These are phyloP conservation scores for Heliconius himera DNA, from an alignment of 1,140 invertebrate genomes.

Conservation along the genomic window DNA sequence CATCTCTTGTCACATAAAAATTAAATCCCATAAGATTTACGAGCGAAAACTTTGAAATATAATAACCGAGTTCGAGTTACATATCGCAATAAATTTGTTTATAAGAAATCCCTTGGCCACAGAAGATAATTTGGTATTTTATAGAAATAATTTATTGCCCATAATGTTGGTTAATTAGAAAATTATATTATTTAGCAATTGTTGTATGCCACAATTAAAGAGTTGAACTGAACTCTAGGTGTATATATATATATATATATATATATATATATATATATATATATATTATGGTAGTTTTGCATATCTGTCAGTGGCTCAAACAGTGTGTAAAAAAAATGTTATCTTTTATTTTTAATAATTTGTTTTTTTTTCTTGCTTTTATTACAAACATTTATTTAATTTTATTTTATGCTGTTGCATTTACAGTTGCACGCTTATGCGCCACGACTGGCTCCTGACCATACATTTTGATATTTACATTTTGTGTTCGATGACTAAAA, in stretches of 20 bases:
- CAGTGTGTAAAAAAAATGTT: no score
- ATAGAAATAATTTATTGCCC: slow-evolving; percentile 40
- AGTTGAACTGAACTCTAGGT: no score
- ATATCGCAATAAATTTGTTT: slow-evolving; percentile 68
- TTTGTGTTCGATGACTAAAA: neutral
- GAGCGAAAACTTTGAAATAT: slow-evolving; percentile 72
- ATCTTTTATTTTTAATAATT: no score
- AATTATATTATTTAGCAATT: neutral
- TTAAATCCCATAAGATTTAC: slow-evolving; percentile 71
- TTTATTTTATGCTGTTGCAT: no score
- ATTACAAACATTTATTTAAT: no score
- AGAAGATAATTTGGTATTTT: slow-evolving; percentile 61
- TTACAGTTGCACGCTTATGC: no score
- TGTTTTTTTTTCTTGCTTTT: no score
- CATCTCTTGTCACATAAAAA: slow-evolving; percentile 67
- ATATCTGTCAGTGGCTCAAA: no score
- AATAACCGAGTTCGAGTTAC: slow-evolving; percentile 73
- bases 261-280: no score
- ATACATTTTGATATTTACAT: neutral
- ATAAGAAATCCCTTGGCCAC: slow-evolving; percentile 51
- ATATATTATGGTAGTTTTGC: no score
- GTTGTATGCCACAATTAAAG: neutral
- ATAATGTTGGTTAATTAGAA: slow-evolving; percentile 19
- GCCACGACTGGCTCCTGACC: no score
- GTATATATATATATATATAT: no score